Evolutionary conservation across 1,140 invertebrate species (phyloP), one percentile per base, ranked within the genome.

Genomic region (Drosophila watanabei): DNA sequence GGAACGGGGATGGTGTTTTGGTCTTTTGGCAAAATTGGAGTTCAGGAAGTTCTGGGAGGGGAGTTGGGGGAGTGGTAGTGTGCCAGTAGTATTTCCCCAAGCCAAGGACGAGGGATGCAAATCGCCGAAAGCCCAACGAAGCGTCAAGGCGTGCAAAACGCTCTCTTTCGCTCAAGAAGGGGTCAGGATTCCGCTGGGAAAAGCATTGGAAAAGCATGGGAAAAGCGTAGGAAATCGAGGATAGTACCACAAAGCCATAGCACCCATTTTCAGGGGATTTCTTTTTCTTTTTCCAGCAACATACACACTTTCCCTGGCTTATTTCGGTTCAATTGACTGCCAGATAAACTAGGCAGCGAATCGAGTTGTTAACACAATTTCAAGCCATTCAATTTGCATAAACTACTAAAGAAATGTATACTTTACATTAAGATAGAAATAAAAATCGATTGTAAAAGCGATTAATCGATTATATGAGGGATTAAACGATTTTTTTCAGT

Each of bases 41-140:
- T 48, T 69, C 10, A 30, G n/a, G n/a, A 39, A 68, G 68, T 69
- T 63, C 11, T 18, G 16, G 20, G 33, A 20, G 14, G 18, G 24
- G 24, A 24, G 24, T 24, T 24, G 24, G 24, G 24, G 24, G 24
- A 24, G 24, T n/a, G n/a, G n/a, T n/a, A 24, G 24, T 24, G 24
- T 24, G 24, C 1, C 24, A 24, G 20, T 54, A 32, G 43, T 11
- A 13, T 20, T 56, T 43, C 18, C 52, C 30, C 14, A 7, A 56
- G 28, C 28, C 58, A 14, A 48, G n/a, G 48, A 54, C 71, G 18
- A 43, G 73, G 75, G 75, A 87, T 87, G 84, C 85, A 87, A 88
- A 87, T 88, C 84, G 80, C 68, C 78, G 35, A 79, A 80, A 80
- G 64, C 65, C 64, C 71, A 89, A 69, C 84, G 85, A 79, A 83